Base-by-base conservation (phyloP, 23 tunicate genomes). In the Diplosoma virens region DNA sequence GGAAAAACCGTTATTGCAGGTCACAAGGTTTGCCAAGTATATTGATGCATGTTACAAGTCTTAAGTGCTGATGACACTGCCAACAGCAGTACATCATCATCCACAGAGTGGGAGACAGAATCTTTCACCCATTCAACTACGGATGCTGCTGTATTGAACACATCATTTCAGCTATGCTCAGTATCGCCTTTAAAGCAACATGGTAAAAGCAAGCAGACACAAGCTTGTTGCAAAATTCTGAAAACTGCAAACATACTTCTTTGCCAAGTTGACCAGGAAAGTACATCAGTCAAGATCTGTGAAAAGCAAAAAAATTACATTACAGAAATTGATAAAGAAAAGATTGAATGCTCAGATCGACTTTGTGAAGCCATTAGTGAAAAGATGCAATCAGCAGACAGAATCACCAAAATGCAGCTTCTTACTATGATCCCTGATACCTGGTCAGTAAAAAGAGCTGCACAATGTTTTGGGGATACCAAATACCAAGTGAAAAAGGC, bases 361-460 rank as follows among this genome's bases (percentile, higher is more conserved):
- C 74, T 67, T 37, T 67, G 74, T 25, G 32, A 67, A 67, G 74
- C 74, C 74, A 37, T 67, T 67, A 36, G 7, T 67, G 74, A 34
- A 26, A 67, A 67, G 52, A 11, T 67, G 23, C 74, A 18, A 67
- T 67, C 74, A 67, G 74, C 52, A 35, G 30, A 36, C 74, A 7
- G 25, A 37, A 67, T 7, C 52, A 11, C 74, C 52, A 76, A 59
- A 76, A 30, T 76, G 3, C 68, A 58, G 30, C 70, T 76, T 58
- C 69, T 76, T 24, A 76, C 81, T 32, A 60, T 58, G 52, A 55
- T 55, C 68, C 81, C 81, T 60, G 55, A 76, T 27, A 58, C 47
- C 68, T 61, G 81, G 81, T 76, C 81, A 36, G 32, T 36, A 30
- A 48, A 53, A 58, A 59, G 23, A 29, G 69, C 61, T 32, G 68